A percentile compares a stretch with the other conserved stretches of the same genome.
Evolutionary conservation across 2,113 vertebrate genomes (phyloP).

Genomic region (Trichomycterus rosablanca): DNA sequence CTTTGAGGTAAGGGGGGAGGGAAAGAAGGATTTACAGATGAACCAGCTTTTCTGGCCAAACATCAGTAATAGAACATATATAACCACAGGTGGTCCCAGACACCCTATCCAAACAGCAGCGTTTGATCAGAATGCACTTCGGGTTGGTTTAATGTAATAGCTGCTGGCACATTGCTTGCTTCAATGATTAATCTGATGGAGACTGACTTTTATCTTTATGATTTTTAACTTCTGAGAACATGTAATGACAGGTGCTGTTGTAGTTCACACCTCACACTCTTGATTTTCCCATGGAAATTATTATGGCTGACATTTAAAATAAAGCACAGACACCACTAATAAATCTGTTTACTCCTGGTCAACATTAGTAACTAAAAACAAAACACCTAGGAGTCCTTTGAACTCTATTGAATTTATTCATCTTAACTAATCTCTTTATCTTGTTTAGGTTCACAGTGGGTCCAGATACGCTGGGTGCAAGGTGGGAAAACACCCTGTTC

Average conservation of each 20-base stretch:
- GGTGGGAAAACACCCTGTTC: too few species aligned
- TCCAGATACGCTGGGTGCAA: too few species aligned
- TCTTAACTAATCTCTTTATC: too few species aligned
- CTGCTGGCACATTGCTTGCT: constrained; percentile 49
- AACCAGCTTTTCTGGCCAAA: constrained; percentile 57
- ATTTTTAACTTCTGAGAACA: constrained; percentile 51
- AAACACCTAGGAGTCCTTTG: too few species aligned
- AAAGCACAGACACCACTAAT: not conserved
- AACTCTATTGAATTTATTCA: too few species aligned
- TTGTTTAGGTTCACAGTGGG: too few species aligned
- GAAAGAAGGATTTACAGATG: constrained; percentile 56
- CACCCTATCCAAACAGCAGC: constrained; percentile 59
- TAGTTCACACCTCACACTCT: constrained; percentile 53
- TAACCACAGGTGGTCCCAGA: constrained; percentile 69
- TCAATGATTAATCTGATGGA: constrained; percentile 73
- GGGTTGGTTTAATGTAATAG: constrained; percentile 46
- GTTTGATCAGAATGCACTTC: constrained; percentile 49
- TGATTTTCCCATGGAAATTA: constrained; percentile 26
- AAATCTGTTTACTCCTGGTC: too few species aligned
- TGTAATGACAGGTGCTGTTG: constrained; percentile 69
- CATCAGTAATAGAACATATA: constrained; percentile 49
- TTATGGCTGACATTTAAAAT: not conserved
- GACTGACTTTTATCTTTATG: constrained; percentile 62
- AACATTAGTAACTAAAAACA: too few species aligned
- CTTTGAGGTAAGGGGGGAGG: constrained; percentile 18